These are phyloP conservation scores for Nymphalis c-album DNA, from an alignment of 2,888 invertebrate species.

Conservation along the genomic window DNA sequence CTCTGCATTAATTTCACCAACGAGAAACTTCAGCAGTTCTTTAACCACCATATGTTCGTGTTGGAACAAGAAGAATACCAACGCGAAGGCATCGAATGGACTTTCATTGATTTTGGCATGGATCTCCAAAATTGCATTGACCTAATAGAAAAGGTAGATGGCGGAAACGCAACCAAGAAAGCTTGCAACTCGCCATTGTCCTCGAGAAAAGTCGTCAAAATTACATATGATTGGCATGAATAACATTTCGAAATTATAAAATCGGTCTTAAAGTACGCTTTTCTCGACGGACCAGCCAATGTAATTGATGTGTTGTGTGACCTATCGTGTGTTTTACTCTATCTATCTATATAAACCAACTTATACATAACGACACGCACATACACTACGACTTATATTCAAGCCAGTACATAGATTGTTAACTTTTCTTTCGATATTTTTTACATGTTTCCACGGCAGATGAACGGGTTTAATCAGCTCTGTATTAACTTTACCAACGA, in stretches of 20 bases:
- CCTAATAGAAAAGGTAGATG: slow-evolving; percentile 93
- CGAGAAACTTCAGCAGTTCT: slow-evolving; percentile 98
- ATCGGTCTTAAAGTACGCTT: slow-evolving; percentile 44
- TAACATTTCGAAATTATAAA: slow-evolving; percentile 23
- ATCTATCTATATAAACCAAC: slow-evolving; percentile 47
- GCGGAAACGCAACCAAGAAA: slow-evolving; percentile 77
- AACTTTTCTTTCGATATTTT: slow-evolving; percentile 53
- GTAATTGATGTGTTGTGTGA: slow-evolving; percentile 66
- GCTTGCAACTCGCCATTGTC: slow-evolving; percentile 77
- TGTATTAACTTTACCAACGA: slow-evolving; percentile 98
- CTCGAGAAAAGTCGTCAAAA: slow-evolving; percentile 55
- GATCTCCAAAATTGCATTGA: slow-evolving; percentile 97
- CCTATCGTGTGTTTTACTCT: slow-evolving; percentile 52
- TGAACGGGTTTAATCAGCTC: slow-evolving; percentile 96
- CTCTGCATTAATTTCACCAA: slow-evolving; percentile 99
- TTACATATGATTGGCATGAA: slow-evolving; percentile 20
- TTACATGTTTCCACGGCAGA: slow-evolving; percentile 81
- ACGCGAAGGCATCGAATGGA: slow-evolving; percentile 96
- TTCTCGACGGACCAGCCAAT: slow-evolving; percentile 67
- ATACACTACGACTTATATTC: slow-evolving; percentile 43
- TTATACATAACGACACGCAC: slow-evolving; percentile 48
- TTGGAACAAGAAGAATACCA: slow-evolving; percentile 98
- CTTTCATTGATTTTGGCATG: slow-evolving; percentile 98
- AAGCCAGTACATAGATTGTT: slow-evolving; percentile 42
- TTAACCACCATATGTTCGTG: slow-evolving; percentile 99